Percentiles rank a stretch among this genome's conserved stretches.
phyloP scores from a whole-genome alignment of 2,888 invertebrate species.

The Campaea margaritaria region DNA sequence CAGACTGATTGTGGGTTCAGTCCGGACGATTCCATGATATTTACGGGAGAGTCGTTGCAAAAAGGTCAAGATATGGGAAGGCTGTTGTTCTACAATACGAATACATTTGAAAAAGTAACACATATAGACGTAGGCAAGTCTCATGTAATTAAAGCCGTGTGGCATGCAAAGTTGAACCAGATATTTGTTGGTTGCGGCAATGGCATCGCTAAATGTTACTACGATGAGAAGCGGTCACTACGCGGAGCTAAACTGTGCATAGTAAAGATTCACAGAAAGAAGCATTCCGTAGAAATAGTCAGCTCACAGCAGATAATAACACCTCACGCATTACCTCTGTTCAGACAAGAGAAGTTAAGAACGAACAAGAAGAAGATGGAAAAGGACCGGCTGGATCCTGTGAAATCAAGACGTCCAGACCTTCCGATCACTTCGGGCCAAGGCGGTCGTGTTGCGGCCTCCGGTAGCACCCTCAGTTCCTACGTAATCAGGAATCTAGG shows the following conservation, averaged over 20 bases:
- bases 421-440: slow-evolving; percentile 95
- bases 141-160: slow-evolving; percentile 94
- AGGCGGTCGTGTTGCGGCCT: slow-evolving; percentile 97
- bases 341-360: slow-evolving; percentile 95
- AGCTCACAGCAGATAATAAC: slow-evolving; percentile 97
- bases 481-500: slow-evolving; percentile 98
- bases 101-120: slow-evolving; percentile 90
- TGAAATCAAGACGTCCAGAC: slow-evolving; percentile 93
- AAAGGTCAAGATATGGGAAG: slow-evolving; percentile 87
- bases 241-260: slow-evolving; percentile 96
- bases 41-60: slow-evolving; percentile 94
- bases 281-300: slow-evolving; percentile 93
- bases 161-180: slow-evolving; percentile 99
- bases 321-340: slow-evolving; percentile 97
- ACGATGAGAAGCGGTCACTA: slow-evolving; percentile 94
- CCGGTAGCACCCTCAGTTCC: slow-evolving; percentile 97
- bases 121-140: slow-evolving; percentile 91
- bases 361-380: slow-evolving; percentile 96
- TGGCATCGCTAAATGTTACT: slow-evolving; percentile 95
- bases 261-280: slow-evolving; percentile 91
- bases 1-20: slow-evolving; percentile 94
- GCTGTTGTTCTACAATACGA: slow-evolving; percentile 91
- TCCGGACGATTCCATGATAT: slow-evolving; percentile 95
- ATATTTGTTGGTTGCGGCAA: slow-evolving; percentile 96
- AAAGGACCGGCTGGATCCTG: slow-evolving; percentile 94